Percentiles rank a stretch among this genome's conserved stretches.
phyloP scores from a whole-genome alignment of 2,888 invertebrate genomes.

The Cyaniris semiargus region DNA sequence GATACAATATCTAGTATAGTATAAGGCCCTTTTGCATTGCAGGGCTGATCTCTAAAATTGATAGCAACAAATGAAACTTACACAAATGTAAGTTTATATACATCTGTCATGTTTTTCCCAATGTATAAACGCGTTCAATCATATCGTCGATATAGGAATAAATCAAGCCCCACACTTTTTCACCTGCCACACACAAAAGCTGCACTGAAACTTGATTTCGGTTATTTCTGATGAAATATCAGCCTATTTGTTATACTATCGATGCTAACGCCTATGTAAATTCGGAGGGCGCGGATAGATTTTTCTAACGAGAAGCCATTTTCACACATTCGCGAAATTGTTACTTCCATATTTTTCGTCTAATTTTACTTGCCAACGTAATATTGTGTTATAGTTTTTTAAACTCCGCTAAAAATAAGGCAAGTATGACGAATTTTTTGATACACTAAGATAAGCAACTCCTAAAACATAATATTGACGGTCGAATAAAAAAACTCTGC shows the following conservation, averaged over 20 bases:
- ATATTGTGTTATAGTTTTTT: too few relatives aligned
- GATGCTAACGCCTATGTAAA: conserved; percentile 78
- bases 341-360: not conserved
- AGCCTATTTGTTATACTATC: conserved; percentile 81
- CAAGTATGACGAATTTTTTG: not conserved
- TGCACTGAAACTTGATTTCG: conserved; percentile 79
- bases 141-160: conserved; percentile 72
- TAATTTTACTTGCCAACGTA: not conserved
- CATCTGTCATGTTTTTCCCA: conserved; percentile 74
- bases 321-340: not conserved
- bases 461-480: not conserved
- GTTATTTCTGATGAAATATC: conserved; percentile 80
- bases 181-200: conserved; percentile 81
- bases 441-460: not conserved
- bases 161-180: conserved; percentile 79
- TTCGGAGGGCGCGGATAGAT: conserved; percentile 44
- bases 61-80: too few relatives aligned
- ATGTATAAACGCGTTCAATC: conserved; percentile 79
- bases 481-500: too few relatives aligned
- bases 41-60: too few relatives aligned
- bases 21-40: too few relatives aligned
- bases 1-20: too few relatives aligned
- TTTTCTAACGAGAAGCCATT: conserved; percentile 17
- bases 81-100: conserved; percentile 53
- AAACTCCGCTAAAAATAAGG: not conserved